Evolutionary conservation across 2,888 invertebrate genomes (phyloP), one percentile per base, ranked within the genome.

Genomic region (Pomacea canaliculata): DNA sequence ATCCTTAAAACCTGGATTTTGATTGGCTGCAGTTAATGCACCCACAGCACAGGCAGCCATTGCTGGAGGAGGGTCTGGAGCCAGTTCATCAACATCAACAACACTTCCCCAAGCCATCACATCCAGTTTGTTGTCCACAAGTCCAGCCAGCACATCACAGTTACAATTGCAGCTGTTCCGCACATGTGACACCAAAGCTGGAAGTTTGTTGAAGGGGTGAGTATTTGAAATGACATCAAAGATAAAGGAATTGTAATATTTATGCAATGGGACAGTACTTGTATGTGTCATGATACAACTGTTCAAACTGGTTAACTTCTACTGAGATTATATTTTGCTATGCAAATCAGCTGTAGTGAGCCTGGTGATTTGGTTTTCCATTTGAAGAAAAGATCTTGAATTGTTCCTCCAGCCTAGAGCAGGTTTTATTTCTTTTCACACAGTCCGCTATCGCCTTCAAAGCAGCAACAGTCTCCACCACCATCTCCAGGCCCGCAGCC

Each of bases 91-190:
- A n/a, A n/a, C 60, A 13, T n/a, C 73, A 56, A 10, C 66, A 46
- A 37, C 73, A 7, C 13, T 66, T 2, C n/a, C 73, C 46, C 68
- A 46, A n/a, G 46, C 68, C 16, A 51, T 56, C 19, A 46, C 48
- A 19, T 56, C 72, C 51, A 62, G 63, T 63, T 10, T 51, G 59
- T 60, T 72, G 27, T 37, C 75, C 23, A 69, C 80, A 70, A 66
- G 76, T 19, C 60, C 80, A 49, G 51, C 70, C 19, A 59, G 73
- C 59, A 60, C 80, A 19, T 79, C 83, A 56, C 85, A 82, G 73
- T 78, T 81, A n/a, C 85, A 84, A 71, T 80, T 81, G 63, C 85
- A 84, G 69, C 78, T 84, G 23, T 70, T 82, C n/a, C 84, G 83
- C 73, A 82, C 79, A 16, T 48, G 60, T 49, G 80, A 80, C 70